These are phyloP conservation scores for Anoplolepis gracilipes DNA, from an alignment of 1,140 invertebrate species.

Conservation along the genomic window DNA sequence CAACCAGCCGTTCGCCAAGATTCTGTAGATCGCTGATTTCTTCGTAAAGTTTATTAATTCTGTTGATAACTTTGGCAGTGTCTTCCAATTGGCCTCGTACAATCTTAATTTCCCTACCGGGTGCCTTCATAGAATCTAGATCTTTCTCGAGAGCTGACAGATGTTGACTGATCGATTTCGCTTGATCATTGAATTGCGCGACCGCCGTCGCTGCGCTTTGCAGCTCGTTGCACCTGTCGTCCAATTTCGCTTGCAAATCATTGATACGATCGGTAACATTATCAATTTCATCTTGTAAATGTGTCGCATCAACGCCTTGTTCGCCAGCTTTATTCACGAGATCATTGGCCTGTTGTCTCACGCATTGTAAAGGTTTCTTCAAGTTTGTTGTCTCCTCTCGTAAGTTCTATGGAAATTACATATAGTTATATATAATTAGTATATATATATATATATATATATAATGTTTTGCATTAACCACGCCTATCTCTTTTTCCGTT, in stretches of 20 bases:
- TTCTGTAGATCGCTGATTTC: constrained; percentile 90
- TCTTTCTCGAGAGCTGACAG: constrained; percentile 93
- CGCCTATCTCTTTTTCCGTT: neutral
- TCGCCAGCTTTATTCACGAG: constrained; percentile 90
- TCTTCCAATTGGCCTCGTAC: constrained; percentile 95
- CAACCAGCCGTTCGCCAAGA: constrained; percentile 91
- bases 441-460: too few relatives aligned
- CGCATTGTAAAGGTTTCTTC: constrained; percentile 91
- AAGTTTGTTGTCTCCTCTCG: constrained; percentile 91
- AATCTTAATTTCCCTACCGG: constrained; percentile 94
- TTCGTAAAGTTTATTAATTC: constrained; percentile 89
- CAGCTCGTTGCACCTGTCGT: constrained; percentile 92
- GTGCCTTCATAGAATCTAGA: constrained; percentile 93
- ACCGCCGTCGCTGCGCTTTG: constrained; percentile 95
- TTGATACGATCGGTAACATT: constrained; percentile 92
- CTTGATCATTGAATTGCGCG: constrained; percentile 94
- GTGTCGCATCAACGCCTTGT: constrained; percentile 90
- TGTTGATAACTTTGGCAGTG: constrained; percentile 89
- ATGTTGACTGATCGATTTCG: constrained; percentile 92
- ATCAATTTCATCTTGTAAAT: constrained; percentile 92
- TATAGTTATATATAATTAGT: constrained; percentile 41
- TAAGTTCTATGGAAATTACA: constrained; percentile 85
- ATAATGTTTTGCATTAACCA: neutral
- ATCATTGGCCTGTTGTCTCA: constrained; percentile 90
- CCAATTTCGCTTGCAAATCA: constrained; percentile 91